A percentile compares a stretch with the other conserved stretches of the same genome.
phyloP scores from a whole-genome alignment of 2,797 vertebrate species.

The Micropoecilia bifurca region DNA sequence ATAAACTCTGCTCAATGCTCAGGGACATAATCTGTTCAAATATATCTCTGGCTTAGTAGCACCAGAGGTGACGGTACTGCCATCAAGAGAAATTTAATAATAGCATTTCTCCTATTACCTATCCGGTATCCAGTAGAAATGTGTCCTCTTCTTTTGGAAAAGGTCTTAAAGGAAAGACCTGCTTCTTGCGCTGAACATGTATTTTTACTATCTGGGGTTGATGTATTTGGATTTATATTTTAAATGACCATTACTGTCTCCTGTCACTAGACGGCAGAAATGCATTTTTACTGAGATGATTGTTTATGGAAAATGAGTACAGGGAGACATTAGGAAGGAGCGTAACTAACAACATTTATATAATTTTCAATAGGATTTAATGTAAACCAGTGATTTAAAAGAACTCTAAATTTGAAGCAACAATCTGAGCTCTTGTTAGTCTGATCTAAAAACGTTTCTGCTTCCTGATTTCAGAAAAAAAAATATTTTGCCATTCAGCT shows the following conservation, averaged over 20 bases:
- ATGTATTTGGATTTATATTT: neutral
- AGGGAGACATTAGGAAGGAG: no score
- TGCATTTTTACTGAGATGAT: constrained; percentile 8
- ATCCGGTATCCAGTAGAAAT: neutral
- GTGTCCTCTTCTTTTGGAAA: neutral
- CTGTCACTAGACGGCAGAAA: constrained; percentile 61
- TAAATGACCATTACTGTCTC: constrained; percentile 11
- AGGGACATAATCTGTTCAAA: neutral
- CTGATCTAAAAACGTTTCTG: neutral
- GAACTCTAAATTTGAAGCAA: neutral
- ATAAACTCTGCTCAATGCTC: no score
- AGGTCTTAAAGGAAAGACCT: neutral
- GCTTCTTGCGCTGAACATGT: neutral
- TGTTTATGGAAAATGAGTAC: neutral
- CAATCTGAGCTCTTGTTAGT: neutral
- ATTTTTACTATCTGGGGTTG: neutral
- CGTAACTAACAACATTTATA: neutral
- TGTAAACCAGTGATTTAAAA: neutral
- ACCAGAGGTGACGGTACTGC: neutral
- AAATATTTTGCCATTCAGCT: neutral
- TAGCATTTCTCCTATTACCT: neutral
- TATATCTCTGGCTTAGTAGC: neutral
- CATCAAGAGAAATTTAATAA: neutral
- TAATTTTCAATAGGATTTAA: neutral
- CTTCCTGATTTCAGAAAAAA: neutral